A percentile compares a stretch with the other conserved stretches of the same genome.
Evolutionary conservation across 2,888 invertebrate genomes (phyloP).

Genomic region (Orthosia gracilis): DNA sequence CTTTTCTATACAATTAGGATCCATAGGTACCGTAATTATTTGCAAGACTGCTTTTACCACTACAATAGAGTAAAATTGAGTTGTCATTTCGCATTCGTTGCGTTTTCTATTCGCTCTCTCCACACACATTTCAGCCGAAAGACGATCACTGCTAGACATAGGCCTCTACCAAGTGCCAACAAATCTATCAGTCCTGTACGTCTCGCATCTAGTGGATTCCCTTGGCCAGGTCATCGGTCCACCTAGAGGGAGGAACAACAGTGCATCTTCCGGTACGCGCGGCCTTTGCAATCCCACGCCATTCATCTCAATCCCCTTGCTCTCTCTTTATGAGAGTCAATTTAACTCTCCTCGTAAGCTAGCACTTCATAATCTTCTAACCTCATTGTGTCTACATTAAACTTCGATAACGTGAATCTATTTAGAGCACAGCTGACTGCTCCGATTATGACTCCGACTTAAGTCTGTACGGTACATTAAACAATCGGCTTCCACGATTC

Average conservation of each 20-base stretch:
- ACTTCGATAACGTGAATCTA: conserved; percentile 75
- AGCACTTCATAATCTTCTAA: conserved; percentile 44
- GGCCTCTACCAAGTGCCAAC: background rate
- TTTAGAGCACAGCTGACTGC: conserved; percentile 79
- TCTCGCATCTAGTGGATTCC: too few species aligned
- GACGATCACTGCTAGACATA: background rate
- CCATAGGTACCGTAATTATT: background rate
- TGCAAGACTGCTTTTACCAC: background rate
- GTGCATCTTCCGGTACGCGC: too few species aligned
- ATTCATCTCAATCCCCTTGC: background rate
- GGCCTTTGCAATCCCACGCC: background rate
- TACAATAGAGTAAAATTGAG: too few species aligned
- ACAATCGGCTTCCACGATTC: conserved; percentile 74
- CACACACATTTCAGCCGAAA: too few species aligned
- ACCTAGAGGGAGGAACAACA: too few species aligned
- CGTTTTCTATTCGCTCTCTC: background rate
- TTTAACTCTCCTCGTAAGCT: background rate
- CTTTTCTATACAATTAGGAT: too few species aligned
- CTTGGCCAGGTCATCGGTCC: too few species aligned
- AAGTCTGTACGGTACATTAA: conserved; percentile 84
- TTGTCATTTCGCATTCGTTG: background rate
- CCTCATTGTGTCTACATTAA: conserved; percentile 69
- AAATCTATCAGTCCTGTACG: too few species aligned
- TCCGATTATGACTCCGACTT: conserved; percentile 82
- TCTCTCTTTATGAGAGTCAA: background rate